Base-by-base conservation (phyloP, 2,113 vertebrate genomes). In the Kryptolebias marmoratus region DNA sequence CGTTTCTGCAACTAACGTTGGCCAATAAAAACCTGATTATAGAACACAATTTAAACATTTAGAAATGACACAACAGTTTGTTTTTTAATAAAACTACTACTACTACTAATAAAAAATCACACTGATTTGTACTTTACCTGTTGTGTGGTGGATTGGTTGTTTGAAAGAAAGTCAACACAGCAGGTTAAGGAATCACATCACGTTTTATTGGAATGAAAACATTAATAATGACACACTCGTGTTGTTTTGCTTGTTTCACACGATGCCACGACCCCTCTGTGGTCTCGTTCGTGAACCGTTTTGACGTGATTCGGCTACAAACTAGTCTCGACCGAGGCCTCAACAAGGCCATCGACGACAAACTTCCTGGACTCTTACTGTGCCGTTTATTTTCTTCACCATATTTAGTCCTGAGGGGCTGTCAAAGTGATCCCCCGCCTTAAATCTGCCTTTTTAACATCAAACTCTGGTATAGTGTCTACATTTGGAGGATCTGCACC, bases 141-240 rank as follows among this genome's bases (percentile, higher is more conserved):
- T 22, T 22, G 22, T 22, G 22, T 42, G 39, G 8, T 9, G 5
- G 5, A 9, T 10, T 42, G 1, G 10, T 42, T 42, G 53, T 4
- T 3, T 36, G 15, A 68, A 59, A 39, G 10, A 60, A 58, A 13
- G 39, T 16, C 10, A 1, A 31, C 36, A 52, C 72, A 1, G 13
- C 1, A 1, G n/a, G 32, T 68, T 84, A 74, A 76, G 81, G 85
- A 77, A 84, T 81, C 85, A 76, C 57, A 48, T 73, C 70, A 85
- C 82, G 81, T 77, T 87, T 91, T 89, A 90, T 88, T 90, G 82
- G 78, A 45, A 92, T 90, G 81, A 91, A 90, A 89, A 91, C 88
- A 92, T 87, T 89, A 83, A 91, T 88, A 75, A 88, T 73, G 86
- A 82, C 83, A 85, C 39, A 73, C 56, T 48, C 64, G 55, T 77